Conservation (phyloP, 2,888 invertebrate genomes). For the Drosophila meridionalis region DNA sequence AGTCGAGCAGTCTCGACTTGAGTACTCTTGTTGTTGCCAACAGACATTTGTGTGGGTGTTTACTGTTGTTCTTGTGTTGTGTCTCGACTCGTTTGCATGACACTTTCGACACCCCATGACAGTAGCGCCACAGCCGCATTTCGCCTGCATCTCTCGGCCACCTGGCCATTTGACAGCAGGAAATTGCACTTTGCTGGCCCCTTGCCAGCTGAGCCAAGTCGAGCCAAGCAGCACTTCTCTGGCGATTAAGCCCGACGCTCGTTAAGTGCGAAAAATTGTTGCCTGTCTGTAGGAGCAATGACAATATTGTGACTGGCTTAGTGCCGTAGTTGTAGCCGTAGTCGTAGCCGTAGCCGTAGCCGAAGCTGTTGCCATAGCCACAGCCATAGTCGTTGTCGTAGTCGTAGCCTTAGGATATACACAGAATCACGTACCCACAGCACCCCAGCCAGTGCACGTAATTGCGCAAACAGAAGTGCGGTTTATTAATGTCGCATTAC, state of each 20-base stretch:
- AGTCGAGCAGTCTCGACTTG: no score
- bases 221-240: constrained; percentile 30
- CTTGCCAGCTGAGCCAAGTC: constrained; percentile 41
- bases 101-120: constrained; percentile 33
- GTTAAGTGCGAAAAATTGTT: constrained; percentile 76
- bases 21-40: neutral
- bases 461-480: constrained; percentile 27
- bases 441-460: constrained; percentile 32
- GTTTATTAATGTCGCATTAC: constrained; percentile 70
- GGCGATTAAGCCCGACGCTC: constrained; percentile 39
- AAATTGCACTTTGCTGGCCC: constrained; percentile 64
- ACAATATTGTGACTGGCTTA: constrained; percentile 54
- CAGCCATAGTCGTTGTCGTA: neutral
- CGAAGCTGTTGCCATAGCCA: neutral
- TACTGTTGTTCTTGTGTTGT: constrained; percentile 27
- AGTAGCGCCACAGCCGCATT: neutral
- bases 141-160: constrained; percentile 19
- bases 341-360: neutral
- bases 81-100: constrained; percentile 56
- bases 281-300: constrained; percentile 40
- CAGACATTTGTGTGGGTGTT: constrained; percentile 25
- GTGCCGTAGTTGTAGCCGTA: constrained; percentile 3
- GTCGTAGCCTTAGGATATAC: constrained; percentile 11
- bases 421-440: constrained; percentile 50
- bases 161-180: constrained; percentile 73